Evolutionary conservation across 2,113 vertebrate species (phyloP), one percentile per base, ranked within the genome.

Genomic region (Nothoprocta perdicaria): DNA sequence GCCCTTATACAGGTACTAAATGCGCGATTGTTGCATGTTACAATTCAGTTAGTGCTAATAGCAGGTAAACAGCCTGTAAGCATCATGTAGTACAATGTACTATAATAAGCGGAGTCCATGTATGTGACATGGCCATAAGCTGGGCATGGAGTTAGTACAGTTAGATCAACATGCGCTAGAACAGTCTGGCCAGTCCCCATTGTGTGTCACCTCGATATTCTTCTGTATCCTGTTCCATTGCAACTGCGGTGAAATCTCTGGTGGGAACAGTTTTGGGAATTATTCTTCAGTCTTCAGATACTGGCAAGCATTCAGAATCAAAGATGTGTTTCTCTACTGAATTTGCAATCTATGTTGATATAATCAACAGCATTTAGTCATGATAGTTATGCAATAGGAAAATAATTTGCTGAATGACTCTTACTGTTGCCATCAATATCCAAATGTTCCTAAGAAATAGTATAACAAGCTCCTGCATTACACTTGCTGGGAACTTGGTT

Each of bases 281-380:
- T 38, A n/a, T 46, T 74, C 57, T 92, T 83, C 67, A 65, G 58
- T 93, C 77, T 41, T 38, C n/a, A n/a, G 46, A n/a, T 57, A 78
- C 50, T 33, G 61, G 22, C 23, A 52, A 63, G 50, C 14, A 52
- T 46, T 45, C 33, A 50, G 53, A 95, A 38, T 79, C 45, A 84
- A 24, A 90, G 33, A 76, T 57, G 23, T 68, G 86, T 66, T 88
- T 86, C 13, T 88, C 23, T 67, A 5, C 21, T 10, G 60, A 18
- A 76, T 84, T 86, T 86, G 33, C 84, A 79, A 88, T 73, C 40
- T 90, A 8, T 73, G 48, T 65, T 76, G 43, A 53, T 13, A 84
- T 58, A 76, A 84, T 88, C 74, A 86, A 78, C 79, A 84, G 3
- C 26, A 46, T 88, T 90, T 94, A 61, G 9, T 80, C 45, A 48